Percentiles rank a stretch among this genome's conserved stretches.
Evolutionary conservation across 2,113 vertebrate genomes (phyloP).

Genomic region (Bubo blakistoni): DNA sequence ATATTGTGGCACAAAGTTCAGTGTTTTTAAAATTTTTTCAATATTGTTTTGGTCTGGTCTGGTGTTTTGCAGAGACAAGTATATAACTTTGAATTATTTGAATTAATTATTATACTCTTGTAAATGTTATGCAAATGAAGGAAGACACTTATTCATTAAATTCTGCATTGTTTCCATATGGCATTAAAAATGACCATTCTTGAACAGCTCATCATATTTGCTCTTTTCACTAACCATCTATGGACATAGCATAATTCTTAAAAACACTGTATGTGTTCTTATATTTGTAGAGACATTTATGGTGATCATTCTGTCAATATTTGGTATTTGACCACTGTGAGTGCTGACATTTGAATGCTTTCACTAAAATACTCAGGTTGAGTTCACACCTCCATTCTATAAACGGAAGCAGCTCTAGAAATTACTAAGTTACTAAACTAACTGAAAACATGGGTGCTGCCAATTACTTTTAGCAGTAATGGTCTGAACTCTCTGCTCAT

Average conservation of each 20-base stretch:
- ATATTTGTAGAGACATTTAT: background rate
- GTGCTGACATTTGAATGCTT: background rate
- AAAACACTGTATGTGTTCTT: background rate
- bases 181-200: background rate
- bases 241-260: background rate
- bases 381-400: background rate
- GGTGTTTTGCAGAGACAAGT: background rate
- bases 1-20: background rate
- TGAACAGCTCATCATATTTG: background rate
- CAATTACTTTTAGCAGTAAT: background rate
- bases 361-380: background rate
- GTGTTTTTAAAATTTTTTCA: background rate
- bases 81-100: background rate
- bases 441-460: background rate
- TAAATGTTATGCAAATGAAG: background rate
- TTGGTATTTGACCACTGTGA: background rate
- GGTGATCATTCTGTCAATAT: background rate
- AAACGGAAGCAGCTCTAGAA: background rate
- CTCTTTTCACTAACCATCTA: background rate
- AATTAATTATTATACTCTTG: background rate
- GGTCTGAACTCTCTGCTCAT: background rate
- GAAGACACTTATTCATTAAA: background rate
- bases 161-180: background rate
- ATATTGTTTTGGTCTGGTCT: background rate
- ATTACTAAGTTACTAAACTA: background rate